Evolutionary conservation across 1,140 invertebrate species (phyloP).

Genomic region (Heliothis subflexa): DNA sequence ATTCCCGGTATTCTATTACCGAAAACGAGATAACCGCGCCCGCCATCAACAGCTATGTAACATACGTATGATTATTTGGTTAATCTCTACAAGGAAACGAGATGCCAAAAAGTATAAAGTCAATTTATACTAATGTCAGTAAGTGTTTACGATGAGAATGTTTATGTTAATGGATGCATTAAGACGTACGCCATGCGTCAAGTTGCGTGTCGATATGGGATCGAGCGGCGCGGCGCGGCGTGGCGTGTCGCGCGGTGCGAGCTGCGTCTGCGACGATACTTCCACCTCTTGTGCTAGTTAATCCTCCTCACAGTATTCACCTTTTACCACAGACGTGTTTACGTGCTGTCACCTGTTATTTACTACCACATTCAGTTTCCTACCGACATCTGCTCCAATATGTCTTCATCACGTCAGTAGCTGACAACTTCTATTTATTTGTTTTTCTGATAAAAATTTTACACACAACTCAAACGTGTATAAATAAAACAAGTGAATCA

Average conservation of each 20-base stretch:
- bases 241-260: slow-evolving; percentile 44
- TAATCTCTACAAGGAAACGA: slow-evolving; percentile 20
- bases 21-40: slow-evolving; percentile 80
- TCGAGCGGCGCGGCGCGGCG: slow-evolving; percentile 51
- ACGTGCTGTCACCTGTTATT: slow-evolving; percentile 61
- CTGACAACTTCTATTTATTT: slow-evolving; percentile 26
- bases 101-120: slow-evolving; percentile 39
- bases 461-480: neutral
- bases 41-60: slow-evolving; percentile 67
- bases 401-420: slow-evolving; percentile 49
- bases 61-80: slow-evolving; percentile 6
- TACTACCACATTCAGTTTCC: slow-evolving; percentile 58
- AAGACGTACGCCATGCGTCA: slow-evolving; percentile 66
- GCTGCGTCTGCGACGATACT: slow-evolving; percentile 43
- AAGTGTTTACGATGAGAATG: slow-evolving; percentile 57
- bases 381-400: slow-evolving; percentile 12
- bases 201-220: slow-evolving; percentile 73
- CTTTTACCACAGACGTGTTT: slow-evolving; percentile 55
- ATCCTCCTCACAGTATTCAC: slow-evolving; percentile 63
- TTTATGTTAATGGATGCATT: slow-evolving; percentile 69
- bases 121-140: slow-evolving; percentile 48
- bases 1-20: slow-evolving; percentile 84
- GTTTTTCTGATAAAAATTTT: slow-evolving; percentile 32
- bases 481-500: too few species aligned
- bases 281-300: slow-evolving; percentile 54